Evolutionary conservation across 92 coral and sea anemone species (phyloP), one percentile per base, ranked within the genome.

Genomic region (Nematostella vectensis): DNA sequence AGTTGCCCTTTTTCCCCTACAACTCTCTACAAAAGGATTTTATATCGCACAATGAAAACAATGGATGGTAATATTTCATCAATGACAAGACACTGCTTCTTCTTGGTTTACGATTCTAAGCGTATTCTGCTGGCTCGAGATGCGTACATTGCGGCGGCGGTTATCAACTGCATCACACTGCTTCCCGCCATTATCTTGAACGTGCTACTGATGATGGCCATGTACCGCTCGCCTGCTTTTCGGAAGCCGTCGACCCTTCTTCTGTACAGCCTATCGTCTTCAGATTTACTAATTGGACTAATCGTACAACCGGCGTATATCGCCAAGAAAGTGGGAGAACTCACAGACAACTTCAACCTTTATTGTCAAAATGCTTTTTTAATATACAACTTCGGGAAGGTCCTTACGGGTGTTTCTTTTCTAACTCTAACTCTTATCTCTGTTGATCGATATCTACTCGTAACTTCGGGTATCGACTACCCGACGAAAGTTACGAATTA

Each of bases 181-280:
- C 47, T 62, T 33, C 68, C 68, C 28, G 49, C 68, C 9, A 47
- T 31, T 4, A 31, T 49, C 26, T 50, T 63, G 47, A 63, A 63
- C 44, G 18, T 63, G 20, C 22, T 63, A 26, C 30, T 51, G 45
- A 48, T 63, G 0, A 31, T 48, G 25, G 50, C 69, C 28, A 20
- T 63, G 69, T 63, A 63, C 28, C 59, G 58, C 2, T 63, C 69
- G 27, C 20, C 59, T 15, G 59, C 50, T 45, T 25, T 63, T 21
- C 57, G 57, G 25, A 63, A 63, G 45, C 69, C 69, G 1, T 33
- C 59, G 4, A 63, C 69, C 38, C 50, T 48, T 38, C 69, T 63
- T 30, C 69, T 63, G 38, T 63, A 29, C 48, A 50, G 69, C 27
- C 49, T 63, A 47, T 58, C 69, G 13, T 19, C 51, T 25, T 63